Evolutionary conservation across 1,140 invertebrate genomes (phyloP).

Genomic region (Drosophila bifasciata): DNA sequence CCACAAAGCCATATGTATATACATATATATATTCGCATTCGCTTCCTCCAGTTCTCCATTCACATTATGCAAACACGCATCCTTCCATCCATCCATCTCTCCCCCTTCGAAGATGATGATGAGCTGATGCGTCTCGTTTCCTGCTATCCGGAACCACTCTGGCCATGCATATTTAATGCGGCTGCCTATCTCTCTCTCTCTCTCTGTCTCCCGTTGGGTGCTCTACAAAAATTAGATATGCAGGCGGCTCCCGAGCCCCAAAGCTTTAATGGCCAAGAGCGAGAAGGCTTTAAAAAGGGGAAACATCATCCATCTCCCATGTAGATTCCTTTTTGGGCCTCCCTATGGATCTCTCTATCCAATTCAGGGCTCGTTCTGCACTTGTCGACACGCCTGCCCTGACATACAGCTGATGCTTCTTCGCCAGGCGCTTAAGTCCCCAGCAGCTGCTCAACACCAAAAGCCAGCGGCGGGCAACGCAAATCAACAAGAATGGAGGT

Average conservation of each 20-base stretch:
- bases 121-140: constrained; percentile 38
- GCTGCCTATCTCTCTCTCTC: neutral
- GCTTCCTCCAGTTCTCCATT: neutral
- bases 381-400: constrained; percentile 1
- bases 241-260: constrained; percentile 6
- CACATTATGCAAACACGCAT: constrained; percentile 74
- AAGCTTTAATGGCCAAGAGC: constrained; percentile 14
- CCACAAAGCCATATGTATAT: constrained; percentile 1
- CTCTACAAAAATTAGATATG: constrained; percentile 16
- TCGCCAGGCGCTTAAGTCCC: constrained; percentile 26
- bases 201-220: neutral
- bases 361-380: neutral
- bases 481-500: neutral
- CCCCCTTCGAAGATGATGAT: constrained; percentile 23
- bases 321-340: neutral
- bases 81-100: neutral
- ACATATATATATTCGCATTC: constrained; percentile 14
- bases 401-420: constrained; percentile 18
- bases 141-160: constrained; percentile 22
- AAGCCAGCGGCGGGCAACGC: constrained; percentile 21
- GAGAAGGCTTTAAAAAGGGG: constrained; percentile 22
- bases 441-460: constrained; percentile 23
- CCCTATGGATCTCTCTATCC: neutral
- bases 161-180: constrained; percentile 55
- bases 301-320: neutral